Conservation (phyloP, 2,113 vertebrate genomes). For the Fulica atra region DNA sequence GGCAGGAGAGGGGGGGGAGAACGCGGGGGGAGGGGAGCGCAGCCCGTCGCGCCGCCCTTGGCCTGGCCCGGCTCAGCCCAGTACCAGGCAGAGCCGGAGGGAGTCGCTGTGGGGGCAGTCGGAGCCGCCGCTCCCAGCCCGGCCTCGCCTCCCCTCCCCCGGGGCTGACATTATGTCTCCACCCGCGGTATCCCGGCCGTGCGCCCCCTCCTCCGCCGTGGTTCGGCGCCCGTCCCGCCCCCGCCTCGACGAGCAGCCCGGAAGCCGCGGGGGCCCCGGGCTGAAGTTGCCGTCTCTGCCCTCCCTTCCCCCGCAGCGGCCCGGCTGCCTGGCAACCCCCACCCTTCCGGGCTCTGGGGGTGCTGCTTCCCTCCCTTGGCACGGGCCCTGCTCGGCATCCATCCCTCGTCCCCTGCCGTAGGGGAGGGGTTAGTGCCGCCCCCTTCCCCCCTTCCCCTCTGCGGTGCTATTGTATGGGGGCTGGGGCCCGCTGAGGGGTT, state of each 20-base stretch:
- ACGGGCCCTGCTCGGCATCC: not conserved
- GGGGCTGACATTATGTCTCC: not conserved
- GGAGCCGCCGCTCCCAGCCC: not conserved
- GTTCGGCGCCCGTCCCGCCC: not conserved
- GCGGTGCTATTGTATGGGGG: not conserved
- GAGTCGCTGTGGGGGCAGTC: constrained; percentile 39
- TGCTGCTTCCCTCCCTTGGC: not conserved
- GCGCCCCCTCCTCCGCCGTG: not conserved
- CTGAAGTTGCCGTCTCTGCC: not conserved
- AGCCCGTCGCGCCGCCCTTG: constrained; percentile 35
- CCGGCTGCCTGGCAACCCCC: not conserved
- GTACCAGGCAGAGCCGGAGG: constrained; percentile 44
- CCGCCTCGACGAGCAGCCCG: not conserved
- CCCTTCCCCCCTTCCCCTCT: not conserved
- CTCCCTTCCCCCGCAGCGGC: not conserved
- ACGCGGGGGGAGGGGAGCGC: not conserved
- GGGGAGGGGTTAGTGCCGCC: not conserved
- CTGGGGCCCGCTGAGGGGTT: constrained; percentile 1
- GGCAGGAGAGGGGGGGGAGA: too few relatives aligned
- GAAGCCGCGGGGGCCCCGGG: not conserved
- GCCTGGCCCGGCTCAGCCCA: constrained; percentile 8
- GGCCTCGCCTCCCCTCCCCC: not conserved
- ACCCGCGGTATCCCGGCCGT: not conserved
- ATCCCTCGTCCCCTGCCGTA: not conserved
- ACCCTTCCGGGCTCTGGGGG: not conserved